Evolutionary conservation across 2,797 vertebrate genomes (phyloP), one percentile per base, ranked within the genome.

Genomic region (Trichosurus vulpecula): DNA sequence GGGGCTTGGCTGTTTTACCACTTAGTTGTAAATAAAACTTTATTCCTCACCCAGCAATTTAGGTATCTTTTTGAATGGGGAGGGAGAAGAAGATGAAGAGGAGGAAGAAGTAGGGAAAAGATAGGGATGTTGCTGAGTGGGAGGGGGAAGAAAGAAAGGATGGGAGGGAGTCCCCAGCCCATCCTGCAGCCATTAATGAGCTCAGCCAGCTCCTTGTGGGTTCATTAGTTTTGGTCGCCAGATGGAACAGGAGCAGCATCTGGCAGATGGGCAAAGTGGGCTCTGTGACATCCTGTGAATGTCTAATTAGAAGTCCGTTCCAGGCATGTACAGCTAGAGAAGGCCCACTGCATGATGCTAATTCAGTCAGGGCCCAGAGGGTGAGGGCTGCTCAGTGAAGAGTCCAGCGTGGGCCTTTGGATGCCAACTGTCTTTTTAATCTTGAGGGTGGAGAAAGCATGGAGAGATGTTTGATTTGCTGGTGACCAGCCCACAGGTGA

Each of bases 201-300:
- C 96, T 92, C 19, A 4, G 53, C 58, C 94, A 95, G 74, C 93
- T 94, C 95, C 81, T 95, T 92, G n/a, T 22, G 94, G 91, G 94
- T 97, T 98, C 97, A 97, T 98, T 98, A 98, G 95, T 97, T 16
- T 58, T 96, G 96, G 58, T 95, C 94, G 95, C 95, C 97, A 98
- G 97, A 97, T 56, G 90, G 98, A 96, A 57, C 52, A 14, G 94
- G 95, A 95, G 95, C 93, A 97, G 92, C 98, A 98, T 97, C 98
- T 98, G 98, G 97, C 93, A 95, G 94, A 92, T 25, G 35, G 97
- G 94, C 93, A 95, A 92, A 47, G 87, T 93, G 90, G 92, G 95
- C 96, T 96, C 94, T 95, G 93, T 95, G 96, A 95, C 95, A 96
- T 55, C 41, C 96, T 87, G 94, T 95, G 97, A 96, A 96, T 91